Conservation (phyloP, 1,140 invertebrate species). For the Diorhabda elongata region DNA sequence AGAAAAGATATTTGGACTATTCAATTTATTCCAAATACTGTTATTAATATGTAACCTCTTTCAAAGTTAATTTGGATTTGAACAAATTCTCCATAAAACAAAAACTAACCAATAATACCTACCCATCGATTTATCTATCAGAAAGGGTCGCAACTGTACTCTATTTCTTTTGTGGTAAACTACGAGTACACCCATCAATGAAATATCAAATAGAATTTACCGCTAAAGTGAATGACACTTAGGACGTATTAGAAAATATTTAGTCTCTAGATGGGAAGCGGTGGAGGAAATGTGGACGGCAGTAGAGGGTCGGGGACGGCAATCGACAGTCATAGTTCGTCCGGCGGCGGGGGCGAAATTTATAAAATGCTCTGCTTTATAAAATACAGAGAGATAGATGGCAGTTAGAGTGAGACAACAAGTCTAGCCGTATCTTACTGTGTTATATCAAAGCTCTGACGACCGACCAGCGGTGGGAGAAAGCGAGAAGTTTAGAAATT, state of each 20-base stretch:
- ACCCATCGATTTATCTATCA: too few species aligned
- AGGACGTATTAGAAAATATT: conserved; percentile 20
- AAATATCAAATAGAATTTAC: conserved; percentile 15
- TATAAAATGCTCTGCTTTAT: conserved; percentile 11
- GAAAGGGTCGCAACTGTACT: neutral
- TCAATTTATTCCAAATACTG: too few species aligned
- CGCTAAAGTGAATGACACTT: conserved; percentile 17
- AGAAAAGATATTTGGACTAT: too few species aligned
- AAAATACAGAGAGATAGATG: neutral
- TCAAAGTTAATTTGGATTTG: too few species aligned
- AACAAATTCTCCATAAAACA: too few species aligned
- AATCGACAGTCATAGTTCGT: conserved; percentile 9
- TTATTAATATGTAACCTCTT: too few species aligned
- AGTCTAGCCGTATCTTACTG: conserved; percentile 3
- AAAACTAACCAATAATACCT: too few species aligned
- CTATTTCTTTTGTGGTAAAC: conserved; percentile 9
- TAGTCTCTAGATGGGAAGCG: neutral
- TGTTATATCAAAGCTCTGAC: conserved; percentile 10
- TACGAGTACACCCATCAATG: conserved; percentile 6
- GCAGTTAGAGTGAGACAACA: neutral
- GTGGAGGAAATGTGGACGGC: neutral
- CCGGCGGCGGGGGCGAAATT: neutral
- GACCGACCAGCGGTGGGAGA: conserved; percentile 5
- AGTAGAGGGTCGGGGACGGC: neutral
- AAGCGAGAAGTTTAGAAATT: neutral